These are phyloP conservation scores for Melanargia galathea DNA, from an alignment of 2,888 invertebrate species.

Conservation along the genomic window DNA sequence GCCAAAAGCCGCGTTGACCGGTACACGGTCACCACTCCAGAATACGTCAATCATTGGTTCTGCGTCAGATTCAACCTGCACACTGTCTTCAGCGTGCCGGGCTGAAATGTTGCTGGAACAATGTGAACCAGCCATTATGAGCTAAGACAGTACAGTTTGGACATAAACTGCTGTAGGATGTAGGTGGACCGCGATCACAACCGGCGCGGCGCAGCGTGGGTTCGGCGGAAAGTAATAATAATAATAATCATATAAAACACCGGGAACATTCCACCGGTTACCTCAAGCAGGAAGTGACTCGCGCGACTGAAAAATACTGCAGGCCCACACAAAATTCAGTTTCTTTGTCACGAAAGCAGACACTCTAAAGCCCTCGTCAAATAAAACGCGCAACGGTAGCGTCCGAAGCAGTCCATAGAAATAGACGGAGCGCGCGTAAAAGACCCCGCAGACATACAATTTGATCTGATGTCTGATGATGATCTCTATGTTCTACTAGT, in stretches of 20 bases:
- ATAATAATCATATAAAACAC: slow-evolving; percentile 37
- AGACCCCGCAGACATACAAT: too few species aligned
- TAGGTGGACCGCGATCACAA: slow-evolving; percentile 21
- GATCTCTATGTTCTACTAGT: too few species aligned
- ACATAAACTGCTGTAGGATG: slow-evolving; percentile 26
- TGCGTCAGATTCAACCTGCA: not conserved
- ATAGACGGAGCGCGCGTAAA: too few species aligned
- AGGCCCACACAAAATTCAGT: not conserved
- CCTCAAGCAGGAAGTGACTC: slow-evolving; percentile 19
- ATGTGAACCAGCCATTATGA: not conserved
- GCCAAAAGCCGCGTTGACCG: too few species aligned
- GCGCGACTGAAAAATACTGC: slow-evolving; percentile 4
- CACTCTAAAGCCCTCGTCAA: too few species aligned
- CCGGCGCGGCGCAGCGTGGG: slow-evolving; percentile 24
- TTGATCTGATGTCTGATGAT: too few species aligned
- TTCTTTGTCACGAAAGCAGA: too few species aligned
- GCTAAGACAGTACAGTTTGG: slow-evolving; percentile 8
- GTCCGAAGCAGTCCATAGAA: too few species aligned
- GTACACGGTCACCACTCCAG: too few species aligned
- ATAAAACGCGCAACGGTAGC: too few species aligned
- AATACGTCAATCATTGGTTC: too few species aligned
- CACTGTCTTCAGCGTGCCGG: not conserved
- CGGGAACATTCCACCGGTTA: slow-evolving; percentile 21
- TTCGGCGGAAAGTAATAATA: slow-evolving; percentile 33
- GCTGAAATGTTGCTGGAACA: not conserved